Evolutionary conservation across 2,797 vertebrate species (phyloP).

Genomic region (Fistularia commersonii): DNA sequence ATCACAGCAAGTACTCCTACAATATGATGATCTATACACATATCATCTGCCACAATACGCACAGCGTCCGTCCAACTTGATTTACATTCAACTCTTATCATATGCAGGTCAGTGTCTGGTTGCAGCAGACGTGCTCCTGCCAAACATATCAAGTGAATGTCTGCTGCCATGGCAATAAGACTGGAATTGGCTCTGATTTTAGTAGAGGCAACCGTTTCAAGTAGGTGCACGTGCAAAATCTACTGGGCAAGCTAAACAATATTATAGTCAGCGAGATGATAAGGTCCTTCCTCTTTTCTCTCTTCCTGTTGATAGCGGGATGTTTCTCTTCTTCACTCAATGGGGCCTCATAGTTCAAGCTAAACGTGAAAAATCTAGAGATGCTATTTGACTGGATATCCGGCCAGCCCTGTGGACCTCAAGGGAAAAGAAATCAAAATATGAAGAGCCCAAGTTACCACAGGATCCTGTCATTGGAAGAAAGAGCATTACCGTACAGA

Average conservation of each 20-base stretch:
- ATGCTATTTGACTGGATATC: constrained; percentile 10
- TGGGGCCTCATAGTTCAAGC: constrained; percentile 8
- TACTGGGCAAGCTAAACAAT: constrained; percentile 21
- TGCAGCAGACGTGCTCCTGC: constrained; percentile 26
- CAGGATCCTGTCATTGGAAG: no score
- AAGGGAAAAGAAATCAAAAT: no score
- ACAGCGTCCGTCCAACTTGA: constrained; percentile 20
- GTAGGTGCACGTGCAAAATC: constrained; percentile 46
- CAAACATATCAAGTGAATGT: constrained; percentile 47
- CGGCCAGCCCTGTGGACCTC: no score
- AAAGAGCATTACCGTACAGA: no score
- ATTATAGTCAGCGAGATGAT: constrained; percentile 49
- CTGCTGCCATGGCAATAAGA: constrained; percentile 46
- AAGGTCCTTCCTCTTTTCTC: constrained; percentile 40
- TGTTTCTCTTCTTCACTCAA: constrained; percentile 11
- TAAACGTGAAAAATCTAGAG: constrained; percentile 11
- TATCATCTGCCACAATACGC: constrained; percentile 26
- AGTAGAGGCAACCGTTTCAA: constrained; percentile 11
- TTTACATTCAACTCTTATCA: constrained; percentile 12
- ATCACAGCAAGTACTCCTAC: constrained; percentile 15
- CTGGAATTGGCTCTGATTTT: no score
- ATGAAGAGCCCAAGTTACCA: no score
- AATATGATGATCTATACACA: constrained; percentile 23
- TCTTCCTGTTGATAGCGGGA: constrained; percentile 48
- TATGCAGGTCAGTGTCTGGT: no score